Conservation (phyloP, 2,113 vertebrate genomes). For the Zeus faber region DNA sequence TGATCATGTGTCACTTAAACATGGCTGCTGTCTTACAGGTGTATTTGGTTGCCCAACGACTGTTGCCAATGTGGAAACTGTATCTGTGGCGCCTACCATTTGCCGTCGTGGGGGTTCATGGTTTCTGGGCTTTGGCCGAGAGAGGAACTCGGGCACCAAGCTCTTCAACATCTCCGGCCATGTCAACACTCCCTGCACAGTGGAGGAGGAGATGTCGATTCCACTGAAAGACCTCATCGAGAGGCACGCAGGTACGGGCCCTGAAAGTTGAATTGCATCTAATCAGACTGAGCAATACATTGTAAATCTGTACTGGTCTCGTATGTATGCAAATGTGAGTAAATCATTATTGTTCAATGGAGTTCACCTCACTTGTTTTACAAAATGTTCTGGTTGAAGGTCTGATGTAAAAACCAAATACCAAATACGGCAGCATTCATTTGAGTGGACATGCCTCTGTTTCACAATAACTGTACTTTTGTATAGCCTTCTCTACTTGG, state of each 20-base stretch:
- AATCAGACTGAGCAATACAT: no score
- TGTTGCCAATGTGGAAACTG: conserved; percentile 95
- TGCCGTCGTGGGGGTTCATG: conserved; percentile 91
- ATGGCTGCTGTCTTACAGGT: conserved; percentile 64
- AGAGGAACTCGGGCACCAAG: conserved; percentile 95
- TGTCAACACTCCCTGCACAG: conserved; percentile 90
- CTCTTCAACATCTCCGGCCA: conserved; percentile 98
- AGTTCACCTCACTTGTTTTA: no score
- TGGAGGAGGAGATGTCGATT: conserved; percentile 97
- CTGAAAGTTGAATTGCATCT: no score
- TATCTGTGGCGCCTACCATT: conserved; percentile 91
- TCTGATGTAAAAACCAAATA: no score
- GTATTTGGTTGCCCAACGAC: conserved; percentile 96
- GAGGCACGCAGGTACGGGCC: conserved; percentile 84
- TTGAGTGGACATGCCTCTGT: no score
- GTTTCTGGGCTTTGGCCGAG: conserved; percentile 90
- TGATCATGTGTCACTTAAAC: neutral
- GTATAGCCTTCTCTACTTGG: no score
- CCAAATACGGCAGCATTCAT: no score
- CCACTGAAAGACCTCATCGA: conserved; percentile 92
- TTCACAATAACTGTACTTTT: no score
- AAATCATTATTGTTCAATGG: no score
- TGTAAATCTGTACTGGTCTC: no score
- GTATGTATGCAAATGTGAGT: no score
- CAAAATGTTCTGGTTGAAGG: no score